Evolutionary conservation across 92 coral and sea anemone genomes (phyloP).

Genomic region (Heliopora coerulea): DNA sequence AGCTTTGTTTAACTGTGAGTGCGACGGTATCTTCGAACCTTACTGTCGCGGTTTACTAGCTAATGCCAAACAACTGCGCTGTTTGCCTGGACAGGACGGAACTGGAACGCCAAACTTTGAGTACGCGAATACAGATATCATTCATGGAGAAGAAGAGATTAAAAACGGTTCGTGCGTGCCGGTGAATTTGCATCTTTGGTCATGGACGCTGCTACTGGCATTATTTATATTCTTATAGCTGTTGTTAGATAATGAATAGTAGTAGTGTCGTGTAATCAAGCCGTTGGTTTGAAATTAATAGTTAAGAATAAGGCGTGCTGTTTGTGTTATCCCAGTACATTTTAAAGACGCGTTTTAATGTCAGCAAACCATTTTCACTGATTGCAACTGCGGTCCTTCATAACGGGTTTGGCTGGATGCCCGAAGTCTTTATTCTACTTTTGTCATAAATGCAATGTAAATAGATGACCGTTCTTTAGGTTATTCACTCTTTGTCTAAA

Average conservation of each 20-base stretch:
- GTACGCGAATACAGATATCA: background rate
- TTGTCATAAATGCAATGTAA: too few relatives aligned
- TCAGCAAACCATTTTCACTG: too few relatives aligned
- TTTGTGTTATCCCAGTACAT: too few relatives aligned
- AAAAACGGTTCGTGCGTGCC: background rate
- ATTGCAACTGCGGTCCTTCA: background rate
- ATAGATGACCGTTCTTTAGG: background rate
- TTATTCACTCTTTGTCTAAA: background rate
- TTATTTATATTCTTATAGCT: background rate
- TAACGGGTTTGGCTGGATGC: background rate
- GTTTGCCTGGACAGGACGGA: conserved; percentile 32
- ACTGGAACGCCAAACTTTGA: conserved; percentile 12
- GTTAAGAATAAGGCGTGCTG: too few relatives aligned
- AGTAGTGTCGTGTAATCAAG: too few relatives aligned
- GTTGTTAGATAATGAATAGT: background rate
- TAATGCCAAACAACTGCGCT: conserved; percentile 41
- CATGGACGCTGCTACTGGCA: background rate
- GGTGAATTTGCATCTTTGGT: background rate
- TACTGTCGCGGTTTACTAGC: conserved; percentile 84
- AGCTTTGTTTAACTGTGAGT: conserved; percentile 76
- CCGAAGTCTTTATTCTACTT: background rate
- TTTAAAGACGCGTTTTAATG: too few relatives aligned
- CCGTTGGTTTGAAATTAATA: too few relatives aligned
- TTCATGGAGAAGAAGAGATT: conserved; percentile 11
- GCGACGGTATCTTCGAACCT: conserved; percentile 77